Evolutionary conservation across 1,140 invertebrate species (phyloP).

Genomic region (Anoplolepis gracilipes): DNA sequence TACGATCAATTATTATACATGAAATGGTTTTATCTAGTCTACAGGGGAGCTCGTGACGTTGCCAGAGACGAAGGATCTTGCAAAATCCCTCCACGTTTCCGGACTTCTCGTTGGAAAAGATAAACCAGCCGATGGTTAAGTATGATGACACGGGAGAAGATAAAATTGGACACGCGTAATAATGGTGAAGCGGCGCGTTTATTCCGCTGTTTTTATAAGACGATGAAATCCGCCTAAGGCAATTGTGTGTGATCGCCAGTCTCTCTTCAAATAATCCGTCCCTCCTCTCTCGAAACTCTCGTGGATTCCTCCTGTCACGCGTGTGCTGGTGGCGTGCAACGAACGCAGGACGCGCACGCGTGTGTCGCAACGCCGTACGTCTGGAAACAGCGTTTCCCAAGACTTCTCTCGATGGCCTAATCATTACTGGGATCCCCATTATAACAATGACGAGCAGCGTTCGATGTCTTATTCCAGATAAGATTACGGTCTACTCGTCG

Average conservation of each 20-base stretch:
- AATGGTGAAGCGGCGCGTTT: constrained; percentile 15
- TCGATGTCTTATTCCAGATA: constrained; percentile 58
- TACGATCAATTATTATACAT: too few relatives aligned
- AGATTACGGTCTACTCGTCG: constrained; percentile 20
- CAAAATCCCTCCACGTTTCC: constrained; percentile 35
- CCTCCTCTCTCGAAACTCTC: neutral
- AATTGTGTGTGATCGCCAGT: neutral
- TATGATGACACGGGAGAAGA: constrained; percentile 56
- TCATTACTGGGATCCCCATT: constrained; percentile 16
- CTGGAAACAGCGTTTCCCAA: constrained; percentile 46
- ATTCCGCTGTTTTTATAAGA: constrained; percentile 29
- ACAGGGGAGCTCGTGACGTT: neutral
- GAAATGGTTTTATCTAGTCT: too few relatives aligned
- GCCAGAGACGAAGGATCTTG: constrained; percentile 38
- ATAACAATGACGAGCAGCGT: constrained; percentile 62
- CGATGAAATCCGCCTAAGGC: constrained; percentile 44
- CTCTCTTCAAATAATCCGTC: neutral
- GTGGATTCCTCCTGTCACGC: neutral
- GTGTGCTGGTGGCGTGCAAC: constrained; percentile 11
- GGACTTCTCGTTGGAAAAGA: constrained; percentile 36
- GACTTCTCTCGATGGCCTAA: constrained; percentile 30
- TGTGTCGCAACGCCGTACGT: constrained; percentile 25
- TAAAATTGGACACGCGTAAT: constrained; percentile 48
- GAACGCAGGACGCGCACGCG: too few relatives aligned
- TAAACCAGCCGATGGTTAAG: constrained; percentile 41